Conservation (phyloP, 2,888 invertebrate species). For the Lutraria lutraria region DNA sequence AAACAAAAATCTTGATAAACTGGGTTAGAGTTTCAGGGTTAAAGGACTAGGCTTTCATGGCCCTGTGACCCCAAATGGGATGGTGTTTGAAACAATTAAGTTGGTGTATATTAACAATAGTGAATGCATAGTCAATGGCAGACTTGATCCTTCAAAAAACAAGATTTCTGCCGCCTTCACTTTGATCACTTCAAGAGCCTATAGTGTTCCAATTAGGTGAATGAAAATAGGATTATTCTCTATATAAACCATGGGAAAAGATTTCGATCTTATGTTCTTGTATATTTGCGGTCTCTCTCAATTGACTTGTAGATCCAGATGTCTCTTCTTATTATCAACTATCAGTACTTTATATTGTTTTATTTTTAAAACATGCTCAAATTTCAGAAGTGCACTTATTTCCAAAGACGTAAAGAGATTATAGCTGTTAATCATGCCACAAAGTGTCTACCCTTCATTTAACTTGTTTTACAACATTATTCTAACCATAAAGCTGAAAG, state of each 20-base stretch:
- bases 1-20: conserved; percentile 11
- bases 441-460: too few species aligned
- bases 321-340: too few species aligned
- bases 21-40: conserved; percentile 1
- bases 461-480: too few species aligned
- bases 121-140: not conserved
- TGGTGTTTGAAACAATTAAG: not conserved
- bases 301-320: too few species aligned
- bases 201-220: not conserved
- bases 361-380: too few species aligned
- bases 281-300: too few species aligned
- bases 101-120: not conserved
- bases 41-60: not conserved
- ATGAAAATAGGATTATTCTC: not conserved
- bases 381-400: too few species aligned
- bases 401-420: too few species aligned
- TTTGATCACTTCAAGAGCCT: conserved; percentile 6
- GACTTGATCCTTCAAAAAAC: not conserved
- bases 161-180: not conserved
- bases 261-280: too few species aligned
- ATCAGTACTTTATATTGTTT: too few species aligned
- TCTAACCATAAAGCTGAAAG: too few species aligned
- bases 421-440: too few species aligned
- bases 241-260: conserved; percentile 1
- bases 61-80: not conserved